Evolutionary conservation across 2,113 vertebrate species (phyloP).

Genomic region (Larimichthys polyactis): DNA sequence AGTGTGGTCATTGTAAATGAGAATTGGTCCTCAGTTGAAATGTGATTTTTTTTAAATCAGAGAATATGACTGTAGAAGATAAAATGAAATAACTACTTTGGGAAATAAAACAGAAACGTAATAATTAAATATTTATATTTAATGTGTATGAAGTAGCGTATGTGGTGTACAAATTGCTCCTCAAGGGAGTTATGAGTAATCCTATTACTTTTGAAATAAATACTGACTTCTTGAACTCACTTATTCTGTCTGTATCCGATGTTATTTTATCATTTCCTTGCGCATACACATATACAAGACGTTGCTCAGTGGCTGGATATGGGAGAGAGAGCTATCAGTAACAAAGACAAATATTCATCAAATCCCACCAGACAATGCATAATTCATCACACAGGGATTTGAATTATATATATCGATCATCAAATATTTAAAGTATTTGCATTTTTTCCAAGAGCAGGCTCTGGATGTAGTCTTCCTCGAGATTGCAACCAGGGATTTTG

Average conservation of each 20-base stretch:
- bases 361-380: slow-evolving; percentile 75
- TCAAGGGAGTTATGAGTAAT: slow-evolving; percentile 18
- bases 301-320: slow-evolving; percentile 42
- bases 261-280: slow-evolving; percentile 23
- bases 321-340: slow-evolving; percentile 67
- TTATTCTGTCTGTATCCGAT: slow-evolving; percentile 42
- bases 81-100: neutral
- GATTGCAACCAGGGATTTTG: slow-evolving; percentile 23
- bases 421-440: slow-evolving; percentile 83
- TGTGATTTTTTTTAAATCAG: neutral
- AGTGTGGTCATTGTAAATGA: too few species aligned
- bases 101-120: neutral
- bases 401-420: slow-evolving; percentile 82
- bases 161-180: slow-evolving; percentile 31
- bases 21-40: too few species aligned
- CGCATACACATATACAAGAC: slow-evolving; percentile 22
- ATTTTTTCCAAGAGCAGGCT: slow-evolving; percentile 65
- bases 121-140: slow-evolving; percentile 30
- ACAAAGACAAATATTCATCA: slow-evolving; percentile 82
- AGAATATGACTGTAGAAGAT: slow-evolving; percentile 11
- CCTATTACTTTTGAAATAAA: slow-evolving; percentile 8
- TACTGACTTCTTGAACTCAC: slow-evolving; percentile 18
- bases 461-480: slow-evolving; percentile 56
- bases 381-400: slow-evolving; percentile 76
- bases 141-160: neutral